Base-by-base conservation (phyloP, 2,797 vertebrate species). In the Octomys mimax region DNA sequence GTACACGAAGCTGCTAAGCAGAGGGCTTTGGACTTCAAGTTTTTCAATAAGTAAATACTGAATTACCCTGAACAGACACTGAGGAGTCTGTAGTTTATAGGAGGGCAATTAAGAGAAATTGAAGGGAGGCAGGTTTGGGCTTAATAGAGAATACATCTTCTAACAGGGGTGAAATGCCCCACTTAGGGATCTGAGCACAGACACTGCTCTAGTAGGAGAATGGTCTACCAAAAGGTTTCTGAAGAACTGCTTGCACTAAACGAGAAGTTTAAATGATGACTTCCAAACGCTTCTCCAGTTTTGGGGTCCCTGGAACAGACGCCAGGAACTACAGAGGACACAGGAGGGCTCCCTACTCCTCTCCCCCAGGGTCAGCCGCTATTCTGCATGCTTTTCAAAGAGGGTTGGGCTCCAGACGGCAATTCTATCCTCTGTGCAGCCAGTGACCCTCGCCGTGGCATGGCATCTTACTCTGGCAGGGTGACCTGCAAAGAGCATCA, bases 41-140 rank as follows among this genome's bases (percentile, higher is more conserved):
- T 81, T 33, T 49, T 92, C 68, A 59, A 13, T 42, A 66, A 89
- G n/a, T 10, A 84, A 79, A 78, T 54, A 42, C 42, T 22, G 39
- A 70, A 52, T 61, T 89, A 21, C 7, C 46, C 89, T 16, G 59
- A 87, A 70, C 14, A 42, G 59, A 59, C 49, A 68, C 0, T 33
- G 33, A 81, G 13, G 80, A 54, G 9, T 80, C 68, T 86, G 49
- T 61, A 81, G 84, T 78, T 86, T 66, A 64, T 8, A 54, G 4
- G 96, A 78, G 84, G 54, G 78, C 36, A 36, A 94, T 24, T 49
- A 61, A 92, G 68, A 66, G 46, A 87, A 66, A n/a, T 1, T 22
- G 42, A 77, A 90, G 18, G n/a, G 49, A 92, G 24, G 14, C 19
- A 10, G 12, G n/a, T 33, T 90, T 28, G 33, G 42, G 4, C 39